Conservation (phyloP, 1,140 invertebrate species). For the Acromyrmex charruanus region DNA sequence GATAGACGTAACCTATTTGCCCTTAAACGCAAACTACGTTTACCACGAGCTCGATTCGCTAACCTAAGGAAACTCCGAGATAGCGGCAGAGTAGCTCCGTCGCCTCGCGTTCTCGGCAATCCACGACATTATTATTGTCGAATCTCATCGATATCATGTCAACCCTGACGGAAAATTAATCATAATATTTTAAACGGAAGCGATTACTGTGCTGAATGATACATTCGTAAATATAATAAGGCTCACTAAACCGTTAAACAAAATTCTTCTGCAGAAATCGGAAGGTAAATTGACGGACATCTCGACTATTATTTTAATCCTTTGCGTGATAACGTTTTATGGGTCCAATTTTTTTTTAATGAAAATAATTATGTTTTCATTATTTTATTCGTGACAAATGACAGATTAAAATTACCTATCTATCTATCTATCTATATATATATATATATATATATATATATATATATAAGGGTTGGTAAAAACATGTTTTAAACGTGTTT, state of each 20-base stretch:
- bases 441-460: too few species aligned
- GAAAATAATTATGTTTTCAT: neutral
- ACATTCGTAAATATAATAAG: neutral
- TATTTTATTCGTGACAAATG: neutral
- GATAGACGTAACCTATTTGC: conserved; percentile 47
- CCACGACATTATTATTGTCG: neutral
- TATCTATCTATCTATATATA: too few species aligned
- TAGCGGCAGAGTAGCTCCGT: neutral
- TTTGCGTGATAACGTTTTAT: neutral
- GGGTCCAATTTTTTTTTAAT: neutral
- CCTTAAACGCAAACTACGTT: conserved; percentile 43
- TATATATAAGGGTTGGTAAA: too few species aligned
- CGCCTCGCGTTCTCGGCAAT: conserved; percentile 43
- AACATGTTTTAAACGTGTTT: too few species aligned
- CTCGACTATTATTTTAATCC: neutral
- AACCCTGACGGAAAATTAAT: conserved; percentile 19
- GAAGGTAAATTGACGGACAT: neutral
- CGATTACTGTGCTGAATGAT: conserved; percentile 29
- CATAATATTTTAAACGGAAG: neutral
- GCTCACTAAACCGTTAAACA: neutral
- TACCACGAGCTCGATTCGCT: conserved; percentile 40
- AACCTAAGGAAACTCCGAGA: conserved; percentile 22
- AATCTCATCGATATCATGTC: neutral
- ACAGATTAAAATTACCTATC: conserved; percentile 11
- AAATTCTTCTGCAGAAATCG: neutral